Evolutionary conservation across 1,140 invertebrate species (phyloP).

Genomic region (Chrysomallon squamiferum): DNA sequence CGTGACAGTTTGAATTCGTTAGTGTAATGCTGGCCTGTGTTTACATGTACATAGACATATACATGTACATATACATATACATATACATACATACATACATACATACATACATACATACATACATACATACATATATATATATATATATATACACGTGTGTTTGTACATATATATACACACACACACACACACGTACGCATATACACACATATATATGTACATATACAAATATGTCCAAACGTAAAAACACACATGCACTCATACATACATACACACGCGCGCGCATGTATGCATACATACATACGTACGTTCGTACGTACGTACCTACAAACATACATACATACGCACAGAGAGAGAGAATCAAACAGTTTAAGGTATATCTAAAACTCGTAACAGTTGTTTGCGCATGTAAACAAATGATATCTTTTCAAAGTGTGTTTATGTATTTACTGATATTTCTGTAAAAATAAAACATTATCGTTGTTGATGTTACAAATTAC

Average conservation of each 20-base stretch:
- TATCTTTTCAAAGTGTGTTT: too few species aligned
- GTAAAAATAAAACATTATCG: too few species aligned
- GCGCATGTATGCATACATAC: not conserved
- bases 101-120: not conserved
- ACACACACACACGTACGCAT: not conserved
- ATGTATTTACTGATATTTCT: too few species aligned
- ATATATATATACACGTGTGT: not conserved
- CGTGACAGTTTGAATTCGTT: too few species aligned
- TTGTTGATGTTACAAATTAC: too few species aligned
- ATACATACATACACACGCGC: conserved; percentile 1
- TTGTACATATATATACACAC: not conserved
- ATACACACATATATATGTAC: not conserved
- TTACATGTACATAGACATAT: too few species aligned
- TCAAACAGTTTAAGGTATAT: not conserved
- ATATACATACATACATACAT: not conserved
- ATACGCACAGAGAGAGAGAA: not conserved
- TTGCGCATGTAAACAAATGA: not conserved
- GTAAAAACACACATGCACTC: conserved; percentile 7
- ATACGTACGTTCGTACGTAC: not conserved
- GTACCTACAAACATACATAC: conserved; percentile 4
- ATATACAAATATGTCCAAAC: conserved; percentile 5
- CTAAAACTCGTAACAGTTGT: too few species aligned
- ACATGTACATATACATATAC: too few species aligned
- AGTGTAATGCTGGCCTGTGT: too few species aligned
- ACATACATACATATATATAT: not conserved